Base-by-base conservation (phyloP, 2,888 invertebrate species). In the Acleris laterana region DNA sequence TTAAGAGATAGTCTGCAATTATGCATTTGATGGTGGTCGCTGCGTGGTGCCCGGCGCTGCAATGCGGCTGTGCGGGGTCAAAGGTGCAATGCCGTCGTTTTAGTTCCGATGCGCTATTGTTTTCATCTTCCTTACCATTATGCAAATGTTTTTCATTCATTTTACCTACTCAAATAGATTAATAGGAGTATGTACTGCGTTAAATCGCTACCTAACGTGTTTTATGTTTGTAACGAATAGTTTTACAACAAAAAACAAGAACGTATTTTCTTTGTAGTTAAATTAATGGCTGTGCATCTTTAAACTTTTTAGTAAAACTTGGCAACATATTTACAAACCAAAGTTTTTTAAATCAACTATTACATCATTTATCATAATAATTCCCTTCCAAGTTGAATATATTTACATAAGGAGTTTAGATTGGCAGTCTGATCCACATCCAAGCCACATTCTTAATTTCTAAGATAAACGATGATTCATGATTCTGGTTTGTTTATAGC, bases 1-100 rank as follows among this genome's bases (percentile, higher is more conserved):
- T 74, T 68, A 76, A 74, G 75, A 77, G 73, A 74, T 75, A 74
- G 69, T 75, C 76, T 77, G 81, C 79, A 67, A 68, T 68, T 82
- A 77, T 78, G 79, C 72, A 79, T 80, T 78, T 78, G 80, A 80
- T 82, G 80, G 83, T 84, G 82, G 83, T 73, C 62, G 64, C 66
- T 56, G 84, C 79, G 85, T 87, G 85, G 88, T 87, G 87, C 84
- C 76, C 77, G 80, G 73, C 71, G 72, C 85, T 87, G 89, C 90
- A 90, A 79, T 90, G 90, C 90, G 87, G 86, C 72, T 80, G 74
- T 78, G 77, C 72, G 75, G 79, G 84, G 83, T 84, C 83, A 80
- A 77, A 83, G 85, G 86, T 88, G 86, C 88, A 88, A 78, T 87
- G 87, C 81, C 78, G 83, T 81, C 68, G 74, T 77, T 80, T 79